phyloP scores from a whole-genome alignment of 2,113 vertebrate genomes.

The Oxyruncus cristatus region DNA sequence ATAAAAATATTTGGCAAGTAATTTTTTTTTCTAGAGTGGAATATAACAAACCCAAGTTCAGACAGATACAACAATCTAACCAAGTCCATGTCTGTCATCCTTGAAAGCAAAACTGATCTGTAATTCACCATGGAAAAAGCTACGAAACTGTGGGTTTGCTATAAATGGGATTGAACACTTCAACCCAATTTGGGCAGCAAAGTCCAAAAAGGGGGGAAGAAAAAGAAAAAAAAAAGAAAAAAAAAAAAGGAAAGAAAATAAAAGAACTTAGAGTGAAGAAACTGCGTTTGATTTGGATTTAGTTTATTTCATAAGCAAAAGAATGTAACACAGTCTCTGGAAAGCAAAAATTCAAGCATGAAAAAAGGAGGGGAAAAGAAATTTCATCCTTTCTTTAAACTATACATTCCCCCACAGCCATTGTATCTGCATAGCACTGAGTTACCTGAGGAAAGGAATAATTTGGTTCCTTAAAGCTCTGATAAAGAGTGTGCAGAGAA shows the following conservation, averaged over 20 bases:
- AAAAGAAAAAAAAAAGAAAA: neutral
- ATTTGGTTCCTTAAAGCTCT: neutral
- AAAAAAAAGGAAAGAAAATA: neutral
- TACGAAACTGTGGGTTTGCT: slow-evolving; percentile 51
- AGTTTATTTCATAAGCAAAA: slow-evolving; percentile 18
- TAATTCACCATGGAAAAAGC: slow-evolving; percentile 56
- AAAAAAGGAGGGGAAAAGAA: neutral
- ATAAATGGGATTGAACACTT: slow-evolving; percentile 33
- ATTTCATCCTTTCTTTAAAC: neutral
- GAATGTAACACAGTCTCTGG: neutral
- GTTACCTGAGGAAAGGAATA: neutral
- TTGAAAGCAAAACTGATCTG: slow-evolving; percentile 62
- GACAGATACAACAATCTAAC: slow-evolving; percentile 41
- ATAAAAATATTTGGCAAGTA: slow-evolving; percentile 74
- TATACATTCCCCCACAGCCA: neutral
- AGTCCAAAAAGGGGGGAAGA: neutral
- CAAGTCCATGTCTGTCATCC: slow-evolving; percentile 45
- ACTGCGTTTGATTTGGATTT: slow-evolving; percentile 6
- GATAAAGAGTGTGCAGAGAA: neutral
- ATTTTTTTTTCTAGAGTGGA: slow-evolving; percentile 60
- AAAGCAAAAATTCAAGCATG: neutral
- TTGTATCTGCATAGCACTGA: neutral
- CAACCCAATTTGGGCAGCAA: neutral
- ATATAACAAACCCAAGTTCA: slow-evolving; percentile 62
- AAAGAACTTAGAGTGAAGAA: neutral